A percentile compares a stretch with the other conserved stretches of the same genome.
phyloP scores from a whole-genome alignment of 2,113 vertebrate species.

The Platichthys stellatus region DNA sequence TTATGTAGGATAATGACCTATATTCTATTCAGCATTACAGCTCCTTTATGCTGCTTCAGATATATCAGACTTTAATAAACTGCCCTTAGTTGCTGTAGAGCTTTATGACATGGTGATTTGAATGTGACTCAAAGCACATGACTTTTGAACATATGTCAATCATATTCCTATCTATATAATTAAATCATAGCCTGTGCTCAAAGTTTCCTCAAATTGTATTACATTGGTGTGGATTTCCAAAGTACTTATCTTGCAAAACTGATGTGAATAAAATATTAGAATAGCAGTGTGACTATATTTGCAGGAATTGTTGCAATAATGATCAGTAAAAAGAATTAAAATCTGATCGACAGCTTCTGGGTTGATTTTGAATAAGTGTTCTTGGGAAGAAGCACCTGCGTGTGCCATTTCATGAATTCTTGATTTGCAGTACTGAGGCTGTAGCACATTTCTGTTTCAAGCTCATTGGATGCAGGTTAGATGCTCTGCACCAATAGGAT shows the following conservation, averaged over 20 bases:
- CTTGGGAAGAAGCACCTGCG: too few species aligned
- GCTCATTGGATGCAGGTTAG: conserved; percentile 8
- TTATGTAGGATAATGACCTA: too few species aligned
- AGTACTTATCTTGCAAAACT: neutral
- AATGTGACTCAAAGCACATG: neutral
- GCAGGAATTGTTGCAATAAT: neutral
- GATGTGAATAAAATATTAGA: neutral
- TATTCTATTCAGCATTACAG: too few species aligned
- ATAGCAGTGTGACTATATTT: neutral
- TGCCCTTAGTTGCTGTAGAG: too few species aligned
- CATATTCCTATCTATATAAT: too few species aligned
- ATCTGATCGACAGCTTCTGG: neutral
- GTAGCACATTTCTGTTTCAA: neutral
- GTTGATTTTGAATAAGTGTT: neutral
- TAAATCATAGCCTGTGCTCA: neutral
- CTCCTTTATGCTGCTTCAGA: too few species aligned
- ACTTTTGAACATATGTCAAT: too few species aligned
- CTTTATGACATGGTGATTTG: neutral
- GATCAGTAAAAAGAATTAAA: neutral
- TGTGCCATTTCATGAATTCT: neutral
- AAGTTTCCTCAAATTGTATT: neutral
- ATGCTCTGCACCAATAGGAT: conserved; percentile 42
- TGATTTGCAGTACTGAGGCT: neutral
- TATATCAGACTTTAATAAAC: too few species aligned
- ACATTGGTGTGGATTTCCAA: neutral